Conservation (phyloP, 2,888 invertebrate species). For the Orthosia gothica region DNA sequence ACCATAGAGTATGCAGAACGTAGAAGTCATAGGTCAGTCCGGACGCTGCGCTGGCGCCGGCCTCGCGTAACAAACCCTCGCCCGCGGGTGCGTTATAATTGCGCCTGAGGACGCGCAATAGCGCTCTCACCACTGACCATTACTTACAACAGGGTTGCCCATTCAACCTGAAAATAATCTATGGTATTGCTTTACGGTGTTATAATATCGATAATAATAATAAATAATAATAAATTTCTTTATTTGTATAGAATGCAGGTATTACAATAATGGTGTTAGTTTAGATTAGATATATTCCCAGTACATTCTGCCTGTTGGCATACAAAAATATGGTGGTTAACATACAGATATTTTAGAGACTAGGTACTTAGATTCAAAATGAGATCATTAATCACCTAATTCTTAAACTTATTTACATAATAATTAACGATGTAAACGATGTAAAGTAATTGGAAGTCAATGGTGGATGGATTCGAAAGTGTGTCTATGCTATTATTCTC, state of each 20-base stretch:
- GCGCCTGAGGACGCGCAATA: constrained; percentile 70
- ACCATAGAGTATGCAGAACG: constrained; percentile 19
- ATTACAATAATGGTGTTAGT: too few relatives aligned
- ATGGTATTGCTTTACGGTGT: constrained; percentile 54
- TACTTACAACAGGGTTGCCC: constrained; percentile 60
- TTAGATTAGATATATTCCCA: too few relatives aligned
- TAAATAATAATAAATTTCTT: too few relatives aligned
- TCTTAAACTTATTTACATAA: too few relatives aligned
- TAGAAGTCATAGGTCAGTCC: constrained; percentile 70
- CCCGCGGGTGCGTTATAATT: constrained; percentile 84
- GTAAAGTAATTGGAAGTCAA: constrained; percentile 43
- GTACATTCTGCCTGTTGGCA: too few relatives aligned
- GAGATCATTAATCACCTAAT: too few relatives aligned
- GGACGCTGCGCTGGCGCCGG: constrained; percentile 61
- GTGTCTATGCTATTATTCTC: constrained; percentile 17
- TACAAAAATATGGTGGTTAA: too few relatives aligned
- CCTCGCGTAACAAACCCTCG: constrained; percentile 77
- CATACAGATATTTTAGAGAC: too few relatives aligned
- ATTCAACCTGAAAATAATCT: constrained; percentile 53
- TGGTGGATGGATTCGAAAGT: constrained; percentile 36
- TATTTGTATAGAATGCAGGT: too few relatives aligned
- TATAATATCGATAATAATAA: constrained; percentile 20
- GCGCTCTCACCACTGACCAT: constrained; percentile 60
- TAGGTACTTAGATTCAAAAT: too few relatives aligned
- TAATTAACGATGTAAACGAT: too few relatives aligned